Conservation (phyloP, 2,888 invertebrate genomes). For the Ennomos fuscantarius region DNA sequence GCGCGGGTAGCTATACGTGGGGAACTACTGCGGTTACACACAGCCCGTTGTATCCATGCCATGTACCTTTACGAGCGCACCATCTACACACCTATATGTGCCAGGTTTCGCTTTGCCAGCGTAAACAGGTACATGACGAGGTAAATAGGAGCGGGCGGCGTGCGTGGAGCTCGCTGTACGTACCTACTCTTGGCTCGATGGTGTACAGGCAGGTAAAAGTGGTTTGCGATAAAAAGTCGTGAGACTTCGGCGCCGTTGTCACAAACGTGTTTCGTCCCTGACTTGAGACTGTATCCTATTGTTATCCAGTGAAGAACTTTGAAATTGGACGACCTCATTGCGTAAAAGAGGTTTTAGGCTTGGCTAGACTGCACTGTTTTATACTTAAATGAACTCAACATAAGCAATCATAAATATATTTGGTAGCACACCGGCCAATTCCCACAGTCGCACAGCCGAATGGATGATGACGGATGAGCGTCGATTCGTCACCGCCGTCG, state of each 20-base stretch:
- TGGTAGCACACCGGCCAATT: neutral
- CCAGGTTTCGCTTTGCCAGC: slow-evolving; percentile 40
- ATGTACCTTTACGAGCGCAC: slow-evolving; percentile 37
- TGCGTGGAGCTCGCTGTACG: slow-evolving; percentile 11
- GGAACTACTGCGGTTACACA: slow-evolving; percentile 41
- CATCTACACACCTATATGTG: slow-evolving; percentile 34
- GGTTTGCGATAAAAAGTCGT: slow-evolving; percentile 20
- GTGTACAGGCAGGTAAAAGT: slow-evolving; percentile 1
- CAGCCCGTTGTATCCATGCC: slow-evolving; percentile 36
- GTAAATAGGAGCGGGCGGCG: slow-evolving; percentile 37
- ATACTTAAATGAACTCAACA: too few species aligned
- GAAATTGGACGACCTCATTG: neutral
- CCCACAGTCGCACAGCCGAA: slow-evolving; percentile 21
- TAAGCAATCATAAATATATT: too few species aligned
- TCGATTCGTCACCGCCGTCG: slow-evolving; percentile 36
- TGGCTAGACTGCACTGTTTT: too few species aligned
- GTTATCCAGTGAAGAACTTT: neutral
- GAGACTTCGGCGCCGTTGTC: neutral
- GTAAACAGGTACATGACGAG: slow-evolving; percentile 39
- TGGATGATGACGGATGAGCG: slow-evolving; percentile 40
- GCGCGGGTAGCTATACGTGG: slow-evolving; percentile 26
- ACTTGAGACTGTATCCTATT: too few species aligned
- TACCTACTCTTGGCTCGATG: too few species aligned
- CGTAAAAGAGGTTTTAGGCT: too few species aligned
- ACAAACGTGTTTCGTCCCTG: too few species aligned